Evolutionary conservation across 2,113 vertebrate genomes (phyloP), one percentile per base, ranked within the genome.

Genomic region (Hiodon alosoides): DNA sequence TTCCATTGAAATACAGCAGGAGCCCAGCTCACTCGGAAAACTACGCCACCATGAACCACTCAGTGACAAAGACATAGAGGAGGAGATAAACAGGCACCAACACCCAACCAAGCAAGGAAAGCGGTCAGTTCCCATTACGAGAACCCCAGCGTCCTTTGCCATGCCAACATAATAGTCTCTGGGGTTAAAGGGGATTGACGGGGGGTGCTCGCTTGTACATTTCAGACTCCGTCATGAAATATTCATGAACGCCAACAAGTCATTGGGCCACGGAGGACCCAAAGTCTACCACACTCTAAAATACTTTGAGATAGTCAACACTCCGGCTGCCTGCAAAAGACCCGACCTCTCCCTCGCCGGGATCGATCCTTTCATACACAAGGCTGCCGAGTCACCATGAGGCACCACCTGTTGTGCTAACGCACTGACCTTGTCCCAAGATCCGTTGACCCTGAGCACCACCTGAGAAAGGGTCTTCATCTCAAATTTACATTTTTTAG

Each of bases 231-330:
- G 79, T 5, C 77, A 85, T 74, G 81, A 87, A 74, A 80, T 78
- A 72, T 86, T 17, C 58, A 82, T 81, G 83, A 76, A 85, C 51
- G 82, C 76, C 74, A 82, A 75, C 72, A 88, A 84, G 59, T 5
- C 73, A 50, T 70, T 78, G 7, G 88, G 84, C 74, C 75, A 72
- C 8, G 79, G 77, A 0, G 60, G 78, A 78, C 80, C 80, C 14
- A 86, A 77, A n/a, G 69, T 58, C 67, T 87, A 85, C 72, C 78
- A 85, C 50, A 75, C 65, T 10, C 83, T 87, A 67, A 81, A 74
- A 52, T 87, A 81, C 77, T 89, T 89, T 6, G 78, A 91, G 79
- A 78, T 83, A 14, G 52, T 72, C 79, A 81, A 79, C n/a, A 59
- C 67, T 73, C 75, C 81, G 59, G 70, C 82, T 68, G 71, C 53